Percentiles rank a stretch among this genome's conserved stretches.
These are phyloP conservation scores for Sarcoramphus papa DNA, from an alignment of 2,797 vertebrate genomes.

Conservation along the genomic window DNA sequence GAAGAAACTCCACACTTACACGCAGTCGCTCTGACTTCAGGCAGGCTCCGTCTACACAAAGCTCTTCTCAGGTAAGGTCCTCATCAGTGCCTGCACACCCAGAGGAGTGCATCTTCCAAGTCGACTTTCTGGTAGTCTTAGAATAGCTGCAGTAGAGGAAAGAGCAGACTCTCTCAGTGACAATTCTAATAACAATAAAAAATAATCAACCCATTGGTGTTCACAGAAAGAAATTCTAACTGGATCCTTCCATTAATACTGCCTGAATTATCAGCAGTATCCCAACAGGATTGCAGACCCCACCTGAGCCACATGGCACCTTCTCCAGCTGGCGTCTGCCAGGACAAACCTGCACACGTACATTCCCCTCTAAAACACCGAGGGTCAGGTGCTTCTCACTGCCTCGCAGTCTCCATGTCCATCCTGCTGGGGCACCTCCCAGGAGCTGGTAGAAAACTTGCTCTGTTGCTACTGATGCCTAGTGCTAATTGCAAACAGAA, in stretches of 20 bases:
- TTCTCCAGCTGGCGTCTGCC: neutral
- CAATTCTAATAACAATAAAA: neutral
- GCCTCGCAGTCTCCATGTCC: neutral
- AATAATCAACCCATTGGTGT: neutral
- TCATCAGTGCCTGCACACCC: neutral
- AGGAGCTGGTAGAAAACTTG: neutral
- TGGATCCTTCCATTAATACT: neutral
- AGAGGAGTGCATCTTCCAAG: neutral
- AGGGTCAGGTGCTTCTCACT: neutral
- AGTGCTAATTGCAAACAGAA: neutral
- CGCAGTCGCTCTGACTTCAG: neutral
- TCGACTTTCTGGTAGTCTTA: neutral
- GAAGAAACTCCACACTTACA: neutral
- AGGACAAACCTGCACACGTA: neutral
- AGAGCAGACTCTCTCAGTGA: neutral
- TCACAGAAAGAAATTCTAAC: neutral
- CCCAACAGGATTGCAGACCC: neutral
- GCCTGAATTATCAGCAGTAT: neutral
- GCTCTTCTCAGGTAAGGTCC: neutral
- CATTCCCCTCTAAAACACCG: neutral
- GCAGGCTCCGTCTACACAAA: neutral
- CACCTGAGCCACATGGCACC: accelerated
- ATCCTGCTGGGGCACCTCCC: neutral
- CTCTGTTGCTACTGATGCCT: neutral
- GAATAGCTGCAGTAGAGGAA: neutral